Conservation (phyloP, 2,113 vertebrate genomes). For the Tilapia sparmanii region DNA sequence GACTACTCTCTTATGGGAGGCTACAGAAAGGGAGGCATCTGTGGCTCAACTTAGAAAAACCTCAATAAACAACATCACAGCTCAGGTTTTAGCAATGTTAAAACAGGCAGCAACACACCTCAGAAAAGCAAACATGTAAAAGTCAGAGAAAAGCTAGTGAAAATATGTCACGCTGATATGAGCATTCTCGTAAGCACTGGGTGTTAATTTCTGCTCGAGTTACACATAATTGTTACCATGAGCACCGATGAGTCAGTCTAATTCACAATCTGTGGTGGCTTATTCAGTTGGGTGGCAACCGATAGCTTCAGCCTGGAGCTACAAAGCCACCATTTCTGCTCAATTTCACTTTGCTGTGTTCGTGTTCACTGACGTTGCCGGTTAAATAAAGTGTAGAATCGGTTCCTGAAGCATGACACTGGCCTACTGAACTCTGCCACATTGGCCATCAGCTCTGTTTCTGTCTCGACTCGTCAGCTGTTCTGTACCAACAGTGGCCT, state of each 20-base stretch:
- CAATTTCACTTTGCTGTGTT: conserved; percentile 20
- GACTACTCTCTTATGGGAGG: not conserved
- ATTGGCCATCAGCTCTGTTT: not conserved
- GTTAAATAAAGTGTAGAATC: conserved; percentile 51
- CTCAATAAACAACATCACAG: not conserved
- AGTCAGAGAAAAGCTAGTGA: conserved; percentile 9
- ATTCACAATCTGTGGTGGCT: not conserved
- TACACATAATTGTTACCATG: conserved; percentile 49
- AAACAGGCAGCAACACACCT: not conserved
- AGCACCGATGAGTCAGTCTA: conserved; percentile 21
- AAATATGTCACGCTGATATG: conserved; percentile 43
- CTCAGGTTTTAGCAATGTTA: not conserved
- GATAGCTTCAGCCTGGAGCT: not conserved
- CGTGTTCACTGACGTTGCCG: conserved; percentile 1
- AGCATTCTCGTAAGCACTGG: conserved; percentile 6
- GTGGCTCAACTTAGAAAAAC: conserved; percentile 2
- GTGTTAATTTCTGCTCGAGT: conserved; percentile 33
- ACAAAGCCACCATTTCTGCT: conserved; percentile 20
- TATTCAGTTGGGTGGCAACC: conserved; percentile 13
- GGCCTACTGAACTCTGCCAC: conserved; percentile 26
- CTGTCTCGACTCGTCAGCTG: conserved; percentile 7
- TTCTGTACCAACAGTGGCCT: not conserved
- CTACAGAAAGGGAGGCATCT: not conserved
- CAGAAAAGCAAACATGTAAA: conserved; percentile 9
- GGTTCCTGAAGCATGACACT: conserved; percentile 9